Evolutionary conservation across 2,113 vertebrate species (phyloP).

Genomic region (Pogona vitticeps): DNA sequence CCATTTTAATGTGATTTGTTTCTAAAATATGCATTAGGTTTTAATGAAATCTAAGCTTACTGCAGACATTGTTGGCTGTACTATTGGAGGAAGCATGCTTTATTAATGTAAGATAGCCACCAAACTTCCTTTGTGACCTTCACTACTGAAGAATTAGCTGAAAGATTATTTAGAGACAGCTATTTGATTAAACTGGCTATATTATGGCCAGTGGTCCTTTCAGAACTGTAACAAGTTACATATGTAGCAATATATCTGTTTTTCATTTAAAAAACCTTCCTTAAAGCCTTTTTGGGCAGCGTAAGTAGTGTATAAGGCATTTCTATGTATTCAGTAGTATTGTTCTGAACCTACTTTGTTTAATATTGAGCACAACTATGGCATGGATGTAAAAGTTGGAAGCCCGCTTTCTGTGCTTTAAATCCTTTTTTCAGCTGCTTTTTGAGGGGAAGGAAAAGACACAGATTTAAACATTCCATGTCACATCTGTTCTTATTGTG

Average conservation of each 20-base stretch:
- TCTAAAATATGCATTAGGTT: neutral
- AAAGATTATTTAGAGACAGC: neutral
- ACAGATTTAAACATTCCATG: no score
- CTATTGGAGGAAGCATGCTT: constrained; percentile 8
- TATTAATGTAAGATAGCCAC: constrained; percentile 15
- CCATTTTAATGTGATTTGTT: constrained; percentile 19
- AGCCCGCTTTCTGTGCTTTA: neutral
- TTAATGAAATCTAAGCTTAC: constrained; percentile 19
- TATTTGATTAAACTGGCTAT: neutral
- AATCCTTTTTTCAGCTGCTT: neutral
- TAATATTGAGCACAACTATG: neutral
- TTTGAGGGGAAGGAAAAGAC: neutral
- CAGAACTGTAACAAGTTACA: neutral
- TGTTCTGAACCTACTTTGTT: neutral
- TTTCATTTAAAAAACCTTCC: neutral
- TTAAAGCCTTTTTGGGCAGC: neutral
- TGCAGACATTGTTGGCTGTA: neutral
- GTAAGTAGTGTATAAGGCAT: neutral
- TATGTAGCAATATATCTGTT: neutral
- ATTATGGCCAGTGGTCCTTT: neutral
- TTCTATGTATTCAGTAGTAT: neutral
- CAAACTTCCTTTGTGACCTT: neutral
- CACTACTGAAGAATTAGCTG: neutral
- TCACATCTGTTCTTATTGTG: neutral
- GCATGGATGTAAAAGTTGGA: neutral